A percentile compares a stretch with the other conserved stretches of the same genome.
These are phyloP conservation scores for Gambusia affinis DNA, from an alignment of 2,113 vertebrate genomes.

Conservation along the genomic window DNA sequence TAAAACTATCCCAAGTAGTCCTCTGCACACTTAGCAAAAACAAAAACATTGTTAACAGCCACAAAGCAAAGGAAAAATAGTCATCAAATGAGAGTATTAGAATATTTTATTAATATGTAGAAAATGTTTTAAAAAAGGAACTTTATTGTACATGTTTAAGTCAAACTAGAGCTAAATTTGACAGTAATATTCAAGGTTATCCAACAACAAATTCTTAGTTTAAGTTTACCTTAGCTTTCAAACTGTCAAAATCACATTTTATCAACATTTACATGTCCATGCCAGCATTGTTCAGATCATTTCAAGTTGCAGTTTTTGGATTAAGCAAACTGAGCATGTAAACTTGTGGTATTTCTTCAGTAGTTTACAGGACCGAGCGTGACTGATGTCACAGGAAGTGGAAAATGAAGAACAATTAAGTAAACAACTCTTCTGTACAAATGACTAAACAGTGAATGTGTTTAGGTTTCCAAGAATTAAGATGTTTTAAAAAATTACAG, in stretches of 20 bases:
- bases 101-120: constrained; percentile 99
- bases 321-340: constrained; percentile 26
- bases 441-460: constrained; percentile 11
- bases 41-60: neutral
- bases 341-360: constrained; percentile 22
- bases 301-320: constrained; percentile 26
- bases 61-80: constrained; percentile 10
- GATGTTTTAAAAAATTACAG: constrained; percentile 23
- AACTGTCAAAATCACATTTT: constrained; percentile 66
- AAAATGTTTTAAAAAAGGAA: constrained; percentile 99
- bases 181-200: constrained; percentile 86
- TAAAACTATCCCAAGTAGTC: neutral
- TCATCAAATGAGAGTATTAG: constrained; percentile 72
- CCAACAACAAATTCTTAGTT: constrained; percentile 67
- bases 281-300: constrained; percentile 60
- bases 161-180: constrained; percentile 93
- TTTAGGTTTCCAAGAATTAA: constrained; percentile 16
- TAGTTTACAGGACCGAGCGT: neutral
- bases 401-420: constrained; percentile 43
- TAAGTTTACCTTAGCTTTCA: constrained; percentile 66
- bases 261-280: constrained; percentile 67
- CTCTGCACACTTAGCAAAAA: neutral
- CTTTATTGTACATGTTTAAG: constrained; percentile 95
- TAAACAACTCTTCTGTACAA: constrained; percentile 36
- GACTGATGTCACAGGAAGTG: constrained; percentile 18